Percentiles rank a stretch among this genome's conserved stretches.
phyloP scores from a whole-genome alignment of 2,113 vertebrate genomes.

The Apteryx owenii region DNA sequence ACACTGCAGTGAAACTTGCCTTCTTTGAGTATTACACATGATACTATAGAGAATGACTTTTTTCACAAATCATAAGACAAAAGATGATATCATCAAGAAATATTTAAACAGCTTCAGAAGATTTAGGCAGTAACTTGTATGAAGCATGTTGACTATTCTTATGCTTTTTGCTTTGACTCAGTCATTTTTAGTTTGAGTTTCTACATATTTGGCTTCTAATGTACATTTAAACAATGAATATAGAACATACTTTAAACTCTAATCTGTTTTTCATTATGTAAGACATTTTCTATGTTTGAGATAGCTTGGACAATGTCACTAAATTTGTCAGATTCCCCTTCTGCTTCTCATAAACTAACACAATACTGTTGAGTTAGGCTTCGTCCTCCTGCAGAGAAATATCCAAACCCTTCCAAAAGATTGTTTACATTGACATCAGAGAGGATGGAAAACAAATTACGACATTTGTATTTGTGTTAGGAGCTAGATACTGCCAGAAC shows the following conservation, averaged over 20 bases:
- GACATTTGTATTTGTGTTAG: conserved; percentile 30
- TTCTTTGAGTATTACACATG: neutral
- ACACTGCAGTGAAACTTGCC: neutral
- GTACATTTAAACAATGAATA: neutral
- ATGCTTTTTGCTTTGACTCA: neutral
- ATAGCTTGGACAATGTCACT: neutral
- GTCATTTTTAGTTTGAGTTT: neutral
- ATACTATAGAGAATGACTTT: neutral
- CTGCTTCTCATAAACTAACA: conserved; percentile 39
- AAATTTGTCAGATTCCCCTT: neutral
- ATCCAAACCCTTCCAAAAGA: conserved; percentile 31
- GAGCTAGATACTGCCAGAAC: conserved; percentile 34
- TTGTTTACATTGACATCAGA: conserved; percentile 56
- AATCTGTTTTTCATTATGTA: neutral
- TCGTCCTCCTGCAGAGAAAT: neutral
- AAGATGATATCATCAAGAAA: neutral
- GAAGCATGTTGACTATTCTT: neutral
- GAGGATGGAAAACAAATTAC: conserved; percentile 45
- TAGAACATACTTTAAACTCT: neutral
- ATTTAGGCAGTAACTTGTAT: neutral
- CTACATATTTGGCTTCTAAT: neutral
- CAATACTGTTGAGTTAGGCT: neutral
- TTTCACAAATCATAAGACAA: neutral
- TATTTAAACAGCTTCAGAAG: neutral
- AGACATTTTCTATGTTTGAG: neutral